Base-by-base conservation (phyloP, 2,797 vertebrate species). In the Pteronotus mesoamericanus region DNA sequence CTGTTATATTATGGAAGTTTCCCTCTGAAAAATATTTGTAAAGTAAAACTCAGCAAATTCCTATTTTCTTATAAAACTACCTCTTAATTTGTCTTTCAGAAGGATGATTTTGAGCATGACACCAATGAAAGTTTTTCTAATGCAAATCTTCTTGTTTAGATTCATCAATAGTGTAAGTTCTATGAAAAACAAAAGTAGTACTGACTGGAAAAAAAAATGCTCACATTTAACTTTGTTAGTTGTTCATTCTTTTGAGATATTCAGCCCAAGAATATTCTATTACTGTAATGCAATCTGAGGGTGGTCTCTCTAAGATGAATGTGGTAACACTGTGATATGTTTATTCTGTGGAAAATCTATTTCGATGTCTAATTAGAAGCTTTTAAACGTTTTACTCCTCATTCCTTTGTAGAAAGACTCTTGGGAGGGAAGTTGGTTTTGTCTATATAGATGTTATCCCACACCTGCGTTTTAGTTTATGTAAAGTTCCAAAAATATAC, bases 251-350 rank as follows among this genome's bases (percentile, higher is more conserved):
- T 77, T 91, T 83, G 74, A 96, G 97, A 96, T 95, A 98, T 96
- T 97, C 94, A 21, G 71, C 91, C 83, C 91, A 95, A 94, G 91
- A 95, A 92, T 97, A 98, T 97, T 97, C 85, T 55, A 71, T 97
- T 97, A 96, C 97, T 5, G 72, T 89, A 98, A 97, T 83, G 93
- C 75, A 97, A 96, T 96, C 94, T 98, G 96, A 98, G 98, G 98
- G 98, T 98, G 98, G 98, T 98, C 98, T 94, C 97, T 96, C 92
- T 82, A 98, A 96, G 96, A 98, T 87, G 92, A 98, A 98, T 98
- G 97, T 96, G 72, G 95, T 97, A 98, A 97, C 93, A 89, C 57
- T 64, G 6, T 86, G 97, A 96, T 97, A 93, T 98, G 97, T 98
- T 98, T 98, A 98, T 98, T 98, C 97, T 97, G 72, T 64, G 69